phyloP scores from a whole-genome alignment of 2,888 invertebrate genomes.

The Tachina grossa region DNA sequence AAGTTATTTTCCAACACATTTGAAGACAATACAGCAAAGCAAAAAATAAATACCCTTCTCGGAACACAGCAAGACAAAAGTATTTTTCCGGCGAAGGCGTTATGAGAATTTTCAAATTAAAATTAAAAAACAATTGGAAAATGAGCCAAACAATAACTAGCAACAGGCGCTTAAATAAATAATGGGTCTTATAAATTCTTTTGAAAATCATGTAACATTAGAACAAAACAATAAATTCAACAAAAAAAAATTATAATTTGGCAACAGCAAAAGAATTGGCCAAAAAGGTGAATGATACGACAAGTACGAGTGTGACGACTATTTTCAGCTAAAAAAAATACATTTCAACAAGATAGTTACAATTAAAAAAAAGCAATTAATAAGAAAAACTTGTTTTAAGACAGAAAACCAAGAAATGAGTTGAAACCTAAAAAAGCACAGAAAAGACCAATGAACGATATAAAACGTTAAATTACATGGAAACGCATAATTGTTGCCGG shows the following conservation, averaged over 20 bases:
- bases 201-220: constrained; percentile 66
- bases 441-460: constrained; percentile 65
- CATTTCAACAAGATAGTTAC: constrained; percentile 17
- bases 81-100: constrained; percentile 64
- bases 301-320: constrained; percentile 41
- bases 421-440: constrained; percentile 5
- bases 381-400: constrained; percentile 68
- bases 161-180: constrained; percentile 63
- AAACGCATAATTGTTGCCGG: constrained; percentile 68
- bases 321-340: constrained; percentile 30
- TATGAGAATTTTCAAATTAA: constrained; percentile 60
- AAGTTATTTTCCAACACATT: constrained; percentile 24
- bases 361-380: constrained; percentile 55
- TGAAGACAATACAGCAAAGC: constrained; percentile 5
- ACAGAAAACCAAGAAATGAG: constrained; percentile 19
- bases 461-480: constrained; percentile 65
- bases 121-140: not conserved
- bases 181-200: constrained; percentile 56
- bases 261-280: constrained; percentile 47
- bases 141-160: constrained; percentile 26
- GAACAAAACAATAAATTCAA: constrained; percentile 41
- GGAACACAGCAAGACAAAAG: constrained; percentile 46
- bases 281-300: constrained; percentile 49
- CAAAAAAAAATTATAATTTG: not conserved
- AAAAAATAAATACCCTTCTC: constrained; percentile 47